Evolutionary conservation across 2,113 vertebrate species (phyloP).

Genomic region (Petaurus breviceps): DNA sequence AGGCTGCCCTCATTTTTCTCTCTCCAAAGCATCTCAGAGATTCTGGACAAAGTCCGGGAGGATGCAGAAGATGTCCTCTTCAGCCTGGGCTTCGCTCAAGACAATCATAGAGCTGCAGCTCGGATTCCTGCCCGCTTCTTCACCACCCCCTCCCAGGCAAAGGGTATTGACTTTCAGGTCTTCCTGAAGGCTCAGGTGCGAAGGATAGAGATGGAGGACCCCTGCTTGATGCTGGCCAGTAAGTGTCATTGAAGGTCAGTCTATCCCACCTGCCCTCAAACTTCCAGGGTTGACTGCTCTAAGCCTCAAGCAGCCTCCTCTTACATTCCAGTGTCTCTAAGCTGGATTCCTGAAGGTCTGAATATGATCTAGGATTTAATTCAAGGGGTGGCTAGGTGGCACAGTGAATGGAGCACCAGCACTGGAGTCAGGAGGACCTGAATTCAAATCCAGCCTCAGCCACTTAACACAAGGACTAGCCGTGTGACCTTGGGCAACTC

Average conservation of each 20-base stretch:
- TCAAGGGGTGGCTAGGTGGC: no score
- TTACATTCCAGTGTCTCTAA: neutral
- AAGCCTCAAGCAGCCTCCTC: neutral
- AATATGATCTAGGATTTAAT: neutral
- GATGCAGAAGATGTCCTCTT: slow-evolving; percentile 92
- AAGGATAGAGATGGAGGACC: slow-evolving; percentile 90
- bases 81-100: slow-evolving; percentile 90
- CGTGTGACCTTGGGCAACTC: no score
- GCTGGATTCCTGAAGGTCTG: neutral
- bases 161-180: slow-evolving; percentile 93
- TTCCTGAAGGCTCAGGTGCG: slow-evolving; percentile 91
- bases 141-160: slow-evolving; percentile 87
- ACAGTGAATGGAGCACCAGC: no score
- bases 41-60: slow-evolving; percentile 87
- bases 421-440: no score
- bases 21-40: slow-evolving; percentile 84
- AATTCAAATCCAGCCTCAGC: no score
- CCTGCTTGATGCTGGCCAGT: slow-evolving; percentile 92
- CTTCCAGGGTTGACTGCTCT: neutral
- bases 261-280: neutral
- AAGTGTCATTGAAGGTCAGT: slow-evolving; percentile 66
- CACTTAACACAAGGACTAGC: no score
- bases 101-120: slow-evolving; percentile 84
- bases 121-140: slow-evolving; percentile 94
- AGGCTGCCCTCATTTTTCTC: neutral